phyloP scores from a whole-genome alignment of 2,888 invertebrate genomes.

The Omphaloscelis lunosa region DNA sequence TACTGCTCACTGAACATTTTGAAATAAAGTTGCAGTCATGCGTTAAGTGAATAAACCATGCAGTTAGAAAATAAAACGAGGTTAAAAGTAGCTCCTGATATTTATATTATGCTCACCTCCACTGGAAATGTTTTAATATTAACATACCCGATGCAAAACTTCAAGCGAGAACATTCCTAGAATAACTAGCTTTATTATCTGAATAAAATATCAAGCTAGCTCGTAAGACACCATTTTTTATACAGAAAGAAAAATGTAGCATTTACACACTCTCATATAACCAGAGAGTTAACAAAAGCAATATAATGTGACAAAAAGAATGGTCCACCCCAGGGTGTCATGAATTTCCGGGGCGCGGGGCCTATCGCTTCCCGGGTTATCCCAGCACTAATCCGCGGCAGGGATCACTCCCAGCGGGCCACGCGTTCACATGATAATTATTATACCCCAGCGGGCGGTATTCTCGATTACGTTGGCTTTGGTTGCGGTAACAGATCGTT shows the following conservation, averaged over 20 bases:
- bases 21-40: constrained; percentile 2
- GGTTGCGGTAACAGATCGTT: constrained; percentile 69
- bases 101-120: constrained; percentile 5
- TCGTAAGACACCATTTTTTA: constrained; percentile 42
- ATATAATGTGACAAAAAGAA: constrained; percentile 65
- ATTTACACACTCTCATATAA: constrained; percentile 48
- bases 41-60: constrained; percentile 10
- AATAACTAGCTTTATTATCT: constrained; percentile 23
- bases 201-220: constrained; percentile 27
- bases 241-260: constrained; percentile 48
- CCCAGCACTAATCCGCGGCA: constrained; percentile 74
- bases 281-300: constrained; percentile 63
- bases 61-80: background rate
- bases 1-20: constrained; percentile 15
- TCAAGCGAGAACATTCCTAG: background rate
- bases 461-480: constrained; percentile 69
- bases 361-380: constrained; percentile 71
- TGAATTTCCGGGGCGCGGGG: constrained; percentile 70
- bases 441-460: constrained; percentile 69
- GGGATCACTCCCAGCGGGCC: constrained; percentile 71
- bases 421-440: constrained; percentile 76
- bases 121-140: background rate
- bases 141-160: constrained; percentile 13
- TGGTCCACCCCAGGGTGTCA: constrained; percentile 59
- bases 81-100: background rate